A percentile compares a stretch with the other conserved stretches of the same genome.
These are phyloP conservation scores for Ptilodon capucinus DNA, from an alignment of 2,888 invertebrate genomes.

Conservation along the genomic window DNA sequence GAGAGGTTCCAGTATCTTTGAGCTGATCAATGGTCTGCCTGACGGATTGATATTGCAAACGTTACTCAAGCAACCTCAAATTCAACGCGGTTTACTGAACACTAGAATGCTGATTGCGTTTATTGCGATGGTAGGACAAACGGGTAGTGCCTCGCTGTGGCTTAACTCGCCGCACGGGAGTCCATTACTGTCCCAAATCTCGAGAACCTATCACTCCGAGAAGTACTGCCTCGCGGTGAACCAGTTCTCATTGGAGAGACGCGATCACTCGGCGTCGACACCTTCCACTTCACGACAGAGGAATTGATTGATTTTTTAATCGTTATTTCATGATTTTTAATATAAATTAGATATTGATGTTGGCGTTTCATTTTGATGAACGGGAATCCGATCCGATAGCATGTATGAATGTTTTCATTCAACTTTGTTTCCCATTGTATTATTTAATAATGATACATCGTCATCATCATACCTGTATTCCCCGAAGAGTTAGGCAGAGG, in stretches of 20 bases:
- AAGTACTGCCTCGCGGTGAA: conserved; percentile 76
- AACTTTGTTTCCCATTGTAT: no score
- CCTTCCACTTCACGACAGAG: conserved; percentile 66
- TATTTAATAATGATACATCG: no score
- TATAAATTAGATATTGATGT: conserved; percentile 4
- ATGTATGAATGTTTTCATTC: no score
- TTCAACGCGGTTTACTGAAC: conserved; percentile 69
- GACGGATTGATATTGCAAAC: conserved; percentile 67
- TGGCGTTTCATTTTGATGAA: neutral
- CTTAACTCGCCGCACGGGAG: conserved; percentile 74
- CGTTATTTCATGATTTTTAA: neutral
- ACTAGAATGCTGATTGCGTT: conserved; percentile 74
- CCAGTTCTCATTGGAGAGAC: conserved; percentile 64
- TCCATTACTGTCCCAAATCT: conserved; percentile 71
- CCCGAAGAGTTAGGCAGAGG: no score
- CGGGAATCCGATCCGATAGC: no score
- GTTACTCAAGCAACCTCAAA: conserved; percentile 69
- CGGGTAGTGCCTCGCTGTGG: conserved; percentile 71
- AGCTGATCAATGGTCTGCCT: conserved; percentile 67
- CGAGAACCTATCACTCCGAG: conserved; percentile 74
- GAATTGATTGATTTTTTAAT: conserved; percentile 27
- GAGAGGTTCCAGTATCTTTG: conserved; percentile 70
- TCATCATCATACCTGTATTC: no score
- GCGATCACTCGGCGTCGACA: conserved; percentile 27
- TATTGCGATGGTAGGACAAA: conserved; percentile 73